A percentile compares a stretch with the other conserved stretches of the same genome.
Conservation (phyloP, 2,113 vertebrate species). For the Aphyosemion australe region DNA sequence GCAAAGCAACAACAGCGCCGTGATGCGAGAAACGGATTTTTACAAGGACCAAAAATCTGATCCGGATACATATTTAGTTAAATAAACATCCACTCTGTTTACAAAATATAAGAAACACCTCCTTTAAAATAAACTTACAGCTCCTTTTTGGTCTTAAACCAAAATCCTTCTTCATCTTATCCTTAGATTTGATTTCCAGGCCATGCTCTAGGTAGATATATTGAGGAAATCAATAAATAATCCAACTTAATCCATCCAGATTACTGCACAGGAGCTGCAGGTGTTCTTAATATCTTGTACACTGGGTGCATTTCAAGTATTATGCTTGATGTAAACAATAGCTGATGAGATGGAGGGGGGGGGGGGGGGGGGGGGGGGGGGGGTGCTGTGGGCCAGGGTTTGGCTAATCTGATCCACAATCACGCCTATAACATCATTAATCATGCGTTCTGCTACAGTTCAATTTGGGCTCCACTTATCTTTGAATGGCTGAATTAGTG, state of each 20-base stretch:
- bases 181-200: constrained; percentile 14
- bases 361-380: not conserved
- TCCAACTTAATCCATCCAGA: constrained; percentile 41
- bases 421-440: constrained; percentile 55
- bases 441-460: constrained; percentile 62
- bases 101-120: constrained; percentile 52
- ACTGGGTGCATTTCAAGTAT: constrained; percentile 71
- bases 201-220: constrained; percentile 40
- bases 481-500: constrained; percentile 64
- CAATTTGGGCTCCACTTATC: constrained; percentile 68
- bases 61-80: constrained; percentile 24
- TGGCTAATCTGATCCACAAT: constrained; percentile 55
- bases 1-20: constrained; percentile 21
- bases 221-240: constrained; percentile 35
- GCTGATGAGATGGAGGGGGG: constrained; percentile 54
- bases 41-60: constrained; percentile 37
- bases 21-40: constrained; percentile 38
- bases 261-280: constrained; percentile 35
- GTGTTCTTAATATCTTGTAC: constrained; percentile 54
- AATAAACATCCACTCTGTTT: constrained; percentile 41
- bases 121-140: constrained; percentile 7
- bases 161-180: constrained; percentile 11
- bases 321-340: constrained; percentile 70
- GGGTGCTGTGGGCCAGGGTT: constrained; percentile 12
- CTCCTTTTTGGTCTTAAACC: constrained; percentile 2